These are phyloP conservation scores for Spea hammondii DNA, from an alignment of 2,797 vertebrate species.

Conservation along the genomic window DNA sequence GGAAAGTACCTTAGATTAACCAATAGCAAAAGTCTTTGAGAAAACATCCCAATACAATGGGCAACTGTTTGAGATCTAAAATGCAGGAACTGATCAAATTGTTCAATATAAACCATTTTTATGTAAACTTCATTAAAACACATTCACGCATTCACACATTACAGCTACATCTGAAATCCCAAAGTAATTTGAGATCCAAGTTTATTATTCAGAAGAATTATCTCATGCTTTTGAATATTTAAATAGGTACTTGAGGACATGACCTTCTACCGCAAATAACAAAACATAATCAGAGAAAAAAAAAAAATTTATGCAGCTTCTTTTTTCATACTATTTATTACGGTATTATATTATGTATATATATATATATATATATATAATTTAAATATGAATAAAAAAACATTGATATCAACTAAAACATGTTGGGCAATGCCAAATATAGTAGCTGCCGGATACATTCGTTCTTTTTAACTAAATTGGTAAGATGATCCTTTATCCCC, in stretches of 20 bases:
- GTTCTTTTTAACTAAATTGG: too few species aligned
- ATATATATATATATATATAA: too few species aligned
- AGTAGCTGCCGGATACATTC: too few species aligned
- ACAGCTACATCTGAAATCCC: background rate
- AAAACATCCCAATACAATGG: background rate
- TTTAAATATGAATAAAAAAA: too few species aligned
- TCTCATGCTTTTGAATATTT: constrained; percentile 9
- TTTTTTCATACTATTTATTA: too few species aligned
- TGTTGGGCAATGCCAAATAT: too few species aligned
- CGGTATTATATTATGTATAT: too few species aligned
- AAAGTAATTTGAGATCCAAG: background rate
- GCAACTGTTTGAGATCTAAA: background rate
- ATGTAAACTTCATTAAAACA: background rate
- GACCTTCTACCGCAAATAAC: background rate
- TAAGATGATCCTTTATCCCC: too few species aligned
- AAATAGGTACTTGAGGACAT: background rate
- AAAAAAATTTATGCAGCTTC: background rate
- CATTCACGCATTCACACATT: background rate
- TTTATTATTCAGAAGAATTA: constrained; percentile 13
- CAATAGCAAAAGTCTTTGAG: background rate
- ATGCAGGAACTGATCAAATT: background rate
- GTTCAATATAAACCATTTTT: background rate
- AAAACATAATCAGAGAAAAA: background rate
- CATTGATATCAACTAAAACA: too few species aligned
- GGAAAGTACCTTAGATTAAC: too few species aligned